Percentiles rank a stretch among this genome's conserved stretches.
These are phyloP conservation scores for Apodemus sylvaticus DNA, from an alignment of 2,113 vertebrate genomes.

Conservation along the genomic window DNA sequence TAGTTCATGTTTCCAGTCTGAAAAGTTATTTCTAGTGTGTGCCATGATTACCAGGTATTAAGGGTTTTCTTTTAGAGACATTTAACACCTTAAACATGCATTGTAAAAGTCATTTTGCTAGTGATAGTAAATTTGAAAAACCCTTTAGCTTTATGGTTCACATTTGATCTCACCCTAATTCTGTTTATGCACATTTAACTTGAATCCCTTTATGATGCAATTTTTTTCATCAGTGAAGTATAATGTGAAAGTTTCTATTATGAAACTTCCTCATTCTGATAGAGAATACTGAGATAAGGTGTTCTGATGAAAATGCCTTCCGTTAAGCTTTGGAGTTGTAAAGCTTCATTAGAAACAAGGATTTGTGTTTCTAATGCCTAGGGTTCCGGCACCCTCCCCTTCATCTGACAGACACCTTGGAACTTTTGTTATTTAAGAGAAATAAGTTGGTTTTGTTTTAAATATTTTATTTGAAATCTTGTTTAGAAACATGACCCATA, in stretches of 20 bases:
- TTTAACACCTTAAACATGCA: not conserved
- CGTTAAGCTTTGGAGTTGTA: not conserved
- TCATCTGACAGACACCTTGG: not conserved
- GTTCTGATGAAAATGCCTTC: not conserved
- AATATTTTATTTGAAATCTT: conserved; percentile 23
- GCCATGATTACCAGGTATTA: not conserved
- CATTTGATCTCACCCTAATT: not conserved
- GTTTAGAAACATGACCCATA: not conserved
- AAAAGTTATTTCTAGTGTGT: not conserved
- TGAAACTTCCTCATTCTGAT: not conserved
- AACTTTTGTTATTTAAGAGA: not conserved
- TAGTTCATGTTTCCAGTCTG: conserved; percentile 39
- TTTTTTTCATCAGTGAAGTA: not conserved
- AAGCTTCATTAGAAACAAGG: not conserved
- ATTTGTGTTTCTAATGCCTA: not conserved
- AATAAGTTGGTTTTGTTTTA: conserved; percentile 1
- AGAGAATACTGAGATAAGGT: not conserved
- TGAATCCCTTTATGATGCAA: not conserved
- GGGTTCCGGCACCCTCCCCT: not conserved
- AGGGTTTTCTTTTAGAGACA: not conserved
- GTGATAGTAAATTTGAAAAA: not conserved
- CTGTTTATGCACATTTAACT: not conserved
- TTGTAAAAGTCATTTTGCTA: not conserved
- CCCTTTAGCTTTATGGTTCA: not conserved
- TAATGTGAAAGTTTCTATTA: not conserved